Conservation (phyloP, 2,888 invertebrate species). For the Buathra laborator region DNA sequence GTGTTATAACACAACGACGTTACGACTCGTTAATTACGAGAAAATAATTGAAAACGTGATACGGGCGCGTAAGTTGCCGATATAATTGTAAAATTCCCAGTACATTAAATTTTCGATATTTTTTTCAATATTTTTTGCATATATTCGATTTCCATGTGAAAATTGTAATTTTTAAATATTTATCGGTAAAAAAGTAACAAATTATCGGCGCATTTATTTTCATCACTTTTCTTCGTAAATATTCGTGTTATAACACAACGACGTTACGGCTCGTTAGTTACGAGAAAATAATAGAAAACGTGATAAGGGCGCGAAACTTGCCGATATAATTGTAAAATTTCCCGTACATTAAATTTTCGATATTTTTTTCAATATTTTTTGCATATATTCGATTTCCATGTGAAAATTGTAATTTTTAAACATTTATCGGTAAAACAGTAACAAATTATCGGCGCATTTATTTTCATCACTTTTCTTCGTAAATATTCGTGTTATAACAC, state of each 20-base stretch:
- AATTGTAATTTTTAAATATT: too few species aligned
- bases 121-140: too few species aligned
- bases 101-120: too few species aligned
- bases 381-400: too few species aligned
- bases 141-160: too few species aligned
- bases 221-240: background rate
- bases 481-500: background rate
- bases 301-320: background rate
- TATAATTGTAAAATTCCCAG: slow-evolving; percentile 9
- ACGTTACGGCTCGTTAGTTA: background rate
- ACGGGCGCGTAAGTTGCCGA: background rate
- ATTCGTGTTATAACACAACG: background rate
- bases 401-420: too few species aligned
- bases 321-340: background rate
- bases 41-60: background rate
- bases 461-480: background rate
- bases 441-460: too few species aligned
- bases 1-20: background rate
- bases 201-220: background rate
- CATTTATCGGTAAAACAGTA: too few species aligned
- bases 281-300: background rate
- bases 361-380: too few species aligned
- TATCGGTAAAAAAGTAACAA: too few species aligned
- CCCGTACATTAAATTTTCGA: too few species aligned
- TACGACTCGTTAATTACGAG: background rate